Evolutionary conservation across 2,797 vertebrate genomes (phyloP).

Genomic region (Melanitta fusca): DNA sequence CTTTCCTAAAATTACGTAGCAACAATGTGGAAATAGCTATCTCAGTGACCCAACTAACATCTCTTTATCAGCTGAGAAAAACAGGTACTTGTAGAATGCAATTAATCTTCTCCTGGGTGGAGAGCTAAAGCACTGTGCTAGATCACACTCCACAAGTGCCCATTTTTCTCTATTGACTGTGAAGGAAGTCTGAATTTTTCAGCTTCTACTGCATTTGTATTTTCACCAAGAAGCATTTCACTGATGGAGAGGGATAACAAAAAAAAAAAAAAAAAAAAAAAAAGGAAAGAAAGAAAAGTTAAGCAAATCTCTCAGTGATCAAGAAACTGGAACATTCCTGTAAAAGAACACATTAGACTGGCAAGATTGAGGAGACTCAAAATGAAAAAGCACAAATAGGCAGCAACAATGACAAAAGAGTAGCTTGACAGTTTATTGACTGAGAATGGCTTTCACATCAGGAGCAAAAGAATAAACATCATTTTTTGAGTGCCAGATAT

Average conservation of each 20-base stretch:
- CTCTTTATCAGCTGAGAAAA: not conserved
- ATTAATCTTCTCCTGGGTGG: slow-evolving; percentile 20
- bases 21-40: slow-evolving; percentile 21
- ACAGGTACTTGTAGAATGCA: not conserved
- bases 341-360: slow-evolving; percentile 25
- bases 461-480: slow-evolving; percentile 43
- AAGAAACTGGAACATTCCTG: slow-evolving; percentile 26
- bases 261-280: not conserved
- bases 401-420: slow-evolving; percentile 20
- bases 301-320: not conserved
- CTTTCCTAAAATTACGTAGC: not conserved
- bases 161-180: not conserved
- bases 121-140: not conserved
- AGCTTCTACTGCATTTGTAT: slow-evolving; percentile 4
- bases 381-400: slow-evolving; percentile 2
- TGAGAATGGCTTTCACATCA: slow-evolving; percentile 45
- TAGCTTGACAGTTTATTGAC: slow-evolving; percentile 36
- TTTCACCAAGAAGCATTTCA: slow-evolving; percentile 28
- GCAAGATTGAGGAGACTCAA: slow-evolving; percentile 3
- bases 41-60: not conserved
- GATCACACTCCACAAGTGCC: not conserved
- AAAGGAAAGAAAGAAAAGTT: not conserved
- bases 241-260: not conserved
- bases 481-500: not conserved
- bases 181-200: not conserved